A percentile compares a stretch with the other conserved stretches of the same genome.
Conservation (phyloP, 2,888 invertebrate species). For the Philopedon plagiatum region DNA sequence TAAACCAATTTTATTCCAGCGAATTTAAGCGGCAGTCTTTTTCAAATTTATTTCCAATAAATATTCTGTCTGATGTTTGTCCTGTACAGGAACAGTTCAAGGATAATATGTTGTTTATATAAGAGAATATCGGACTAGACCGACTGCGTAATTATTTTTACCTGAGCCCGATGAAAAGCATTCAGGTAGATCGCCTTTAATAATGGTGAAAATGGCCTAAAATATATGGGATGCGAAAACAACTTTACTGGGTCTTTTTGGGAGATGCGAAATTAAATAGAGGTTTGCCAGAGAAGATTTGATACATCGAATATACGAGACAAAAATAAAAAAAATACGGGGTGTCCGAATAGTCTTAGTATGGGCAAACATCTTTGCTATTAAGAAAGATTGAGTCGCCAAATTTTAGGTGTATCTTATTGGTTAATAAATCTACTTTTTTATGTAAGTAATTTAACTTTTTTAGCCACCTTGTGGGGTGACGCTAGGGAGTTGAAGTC, state of each 20-base stretch:
- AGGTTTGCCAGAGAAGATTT: not conserved
- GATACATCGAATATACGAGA: too few species aligned
- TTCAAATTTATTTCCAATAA: not conserved
- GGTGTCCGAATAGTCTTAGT: too few species aligned
- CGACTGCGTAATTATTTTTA: constrained; percentile 49
- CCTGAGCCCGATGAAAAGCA: constrained; percentile 36
- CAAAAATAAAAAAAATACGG: too few species aligned
- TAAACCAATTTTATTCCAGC: not conserved
- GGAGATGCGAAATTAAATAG: not conserved
- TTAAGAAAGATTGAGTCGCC: too few species aligned
- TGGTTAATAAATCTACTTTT: too few species aligned
- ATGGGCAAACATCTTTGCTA: too few species aligned
- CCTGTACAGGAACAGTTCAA: constrained; percentile 2
- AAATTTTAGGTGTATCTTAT: too few species aligned
- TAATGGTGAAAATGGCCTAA: constrained; percentile 8
- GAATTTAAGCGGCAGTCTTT: not conserved
- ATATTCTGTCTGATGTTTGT: not conserved
- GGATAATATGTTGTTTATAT: constrained; percentile 13
- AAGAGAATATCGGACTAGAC: constrained; percentile 33
- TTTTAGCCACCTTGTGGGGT: too few species aligned
- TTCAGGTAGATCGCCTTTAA: constrained; percentile 43
- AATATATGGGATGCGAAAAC: constrained; percentile 5
- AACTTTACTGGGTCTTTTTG: not conserved
- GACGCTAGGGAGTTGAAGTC: too few species aligned
- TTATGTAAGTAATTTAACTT: too few species aligned